A percentile compares a stretch with the other conserved stretches of the same genome.
Evolutionary conservation across 2,888 invertebrate genomes (phyloP).

Genomic region (Danaus chrysippus): DNA sequence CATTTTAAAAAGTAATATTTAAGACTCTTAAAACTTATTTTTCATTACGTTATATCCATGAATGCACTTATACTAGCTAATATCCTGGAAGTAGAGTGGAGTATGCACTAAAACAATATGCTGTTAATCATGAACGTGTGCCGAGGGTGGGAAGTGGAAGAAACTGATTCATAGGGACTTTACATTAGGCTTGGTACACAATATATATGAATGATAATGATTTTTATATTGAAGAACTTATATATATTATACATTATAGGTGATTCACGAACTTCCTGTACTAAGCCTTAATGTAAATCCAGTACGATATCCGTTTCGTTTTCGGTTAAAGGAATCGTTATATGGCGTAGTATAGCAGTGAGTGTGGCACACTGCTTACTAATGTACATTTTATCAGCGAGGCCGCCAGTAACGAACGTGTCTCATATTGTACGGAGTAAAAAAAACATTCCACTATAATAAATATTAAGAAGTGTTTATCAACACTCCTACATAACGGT

Average conservation of each 20-base stretch:
- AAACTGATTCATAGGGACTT: slow-evolving; percentile 22
- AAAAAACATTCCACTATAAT: slow-evolving; percentile 17
- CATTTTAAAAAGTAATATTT: too few relatives aligned
- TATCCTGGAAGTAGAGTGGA: slow-evolving; percentile 28
- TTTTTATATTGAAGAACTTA: not conserved
- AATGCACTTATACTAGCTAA: slow-evolving; percentile 10
- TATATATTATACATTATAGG: not conserved
- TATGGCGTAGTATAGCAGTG: slow-evolving; percentile 54
- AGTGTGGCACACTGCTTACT: slow-evolving; percentile 32
- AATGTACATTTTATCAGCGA: slow-evolving; percentile 46
- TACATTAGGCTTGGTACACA: slow-evolving; percentile 11
- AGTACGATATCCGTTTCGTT: slow-evolving; percentile 9
- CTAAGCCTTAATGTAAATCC: not conserved
- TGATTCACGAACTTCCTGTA: not conserved
- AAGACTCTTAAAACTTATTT: too few relatives aligned
- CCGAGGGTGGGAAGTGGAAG: slow-evolving; percentile 23
- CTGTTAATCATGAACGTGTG: slow-evolving; percentile 31
- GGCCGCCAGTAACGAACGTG: slow-evolving; percentile 50
- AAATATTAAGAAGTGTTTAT: slow-evolving; percentile 26
- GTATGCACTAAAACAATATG: slow-evolving; percentile 31
- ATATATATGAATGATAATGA: too few relatives aligned
- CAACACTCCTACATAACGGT: slow-evolving; percentile 13
- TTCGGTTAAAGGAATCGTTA: slow-evolving; percentile 38
- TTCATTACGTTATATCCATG: not conserved
- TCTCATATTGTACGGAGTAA: slow-evolving; percentile 15